Evolutionary conservation across 37 sponge, comb jelly and placozoan genomes (phyloP), one percentile per base, ranked within the genome.

Genomic region (Aplysina aerophoba): DNA sequence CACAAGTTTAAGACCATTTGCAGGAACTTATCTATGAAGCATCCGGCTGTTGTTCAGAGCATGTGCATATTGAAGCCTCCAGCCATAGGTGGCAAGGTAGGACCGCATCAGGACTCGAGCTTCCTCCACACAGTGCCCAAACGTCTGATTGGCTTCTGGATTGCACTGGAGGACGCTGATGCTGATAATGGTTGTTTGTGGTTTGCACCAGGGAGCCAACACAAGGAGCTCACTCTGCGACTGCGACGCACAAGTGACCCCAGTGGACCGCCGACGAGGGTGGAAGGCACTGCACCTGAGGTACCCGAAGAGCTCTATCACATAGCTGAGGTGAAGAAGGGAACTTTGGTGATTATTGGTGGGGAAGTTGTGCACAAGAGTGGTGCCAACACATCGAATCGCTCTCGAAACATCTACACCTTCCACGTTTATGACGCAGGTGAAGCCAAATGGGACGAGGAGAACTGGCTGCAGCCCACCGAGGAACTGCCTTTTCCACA

Each of bases 1-100:
- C 84, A 92, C 0, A 87, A 62, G 3, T 55, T 98, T 6, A 81
- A 92, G 59, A 82, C 31, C 20, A 54, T 95, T n/a, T 87, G 90
- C 38, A 72, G 66, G 83, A 73, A 85, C 50, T 59, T 97, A 61
- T 82, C 63, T n/a, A 55, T 95, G n/a, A 75, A 89, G 55, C 79
- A 86, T 28, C 99, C 99, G 4, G 84, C 83, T n/a, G 79, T 98
- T 15, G 86, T 83, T 1, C 99, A 98, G 59, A 96, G 99, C 77
- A 98, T 98, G 99, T 94, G 87, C 71, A 98, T 98, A 17, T 95
- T 98, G 85, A 98, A 98, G 84, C 92, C 92, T 64, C 92, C 92
- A 15, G 82, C 68, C 37, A 73, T 90, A 38, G 95, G 95, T 38
- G 95, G 96, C 3, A 73, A 11, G 31, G 96, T 96, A 15, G 82